Conservation (phyloP, 2,888 invertebrate species). For the Tineola bisselliella region DNA sequence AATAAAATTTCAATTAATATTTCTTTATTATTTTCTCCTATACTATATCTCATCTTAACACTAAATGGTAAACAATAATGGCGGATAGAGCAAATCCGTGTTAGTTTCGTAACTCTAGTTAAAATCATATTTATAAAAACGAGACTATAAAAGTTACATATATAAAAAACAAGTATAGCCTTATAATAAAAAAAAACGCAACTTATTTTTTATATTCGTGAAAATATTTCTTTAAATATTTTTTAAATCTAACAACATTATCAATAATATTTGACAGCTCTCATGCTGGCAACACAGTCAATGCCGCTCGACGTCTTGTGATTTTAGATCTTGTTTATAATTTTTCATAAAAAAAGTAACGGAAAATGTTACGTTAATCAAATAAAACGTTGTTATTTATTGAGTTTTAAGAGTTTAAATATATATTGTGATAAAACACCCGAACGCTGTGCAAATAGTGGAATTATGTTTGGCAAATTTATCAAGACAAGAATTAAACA, state of each 20-base stretch:
- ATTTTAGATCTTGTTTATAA: conserved; percentile 42
- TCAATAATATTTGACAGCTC: background rate
- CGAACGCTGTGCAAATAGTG: conserved; percentile 11
- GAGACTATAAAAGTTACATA: too few relatives aligned
- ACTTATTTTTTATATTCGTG: too few relatives aligned
- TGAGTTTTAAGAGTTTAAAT: background rate
- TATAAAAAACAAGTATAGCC: too few relatives aligned
- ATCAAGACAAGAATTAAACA: conserved; percentile 38
- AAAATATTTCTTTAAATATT: too few relatives aligned
- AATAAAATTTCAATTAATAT: conserved; percentile 5
- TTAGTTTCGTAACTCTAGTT: too few relatives aligned
- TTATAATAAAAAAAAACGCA: too few relatives aligned
- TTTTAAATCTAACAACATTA: background rate
- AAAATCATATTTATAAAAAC: too few relatives aligned
- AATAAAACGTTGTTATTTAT: conserved; percentile 28
- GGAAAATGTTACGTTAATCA: conserved; percentile 53
- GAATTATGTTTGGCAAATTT: conserved; percentile 50
- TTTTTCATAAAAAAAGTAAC: conserved; percentile 52
- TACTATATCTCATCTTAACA: too few relatives aligned
- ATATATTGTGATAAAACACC: conserved; percentile 1
- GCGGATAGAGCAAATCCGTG: too few relatives aligned
- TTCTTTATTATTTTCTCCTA: background rate
- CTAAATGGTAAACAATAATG: too few relatives aligned
- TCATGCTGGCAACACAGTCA: background rate
- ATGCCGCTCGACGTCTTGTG: conserved; percentile 32